Evolutionary conservation across 2,888 invertebrate genomes (phyloP), one percentile per base, ranked within the genome.

Genomic region (Mallateleia sp.): DNA sequence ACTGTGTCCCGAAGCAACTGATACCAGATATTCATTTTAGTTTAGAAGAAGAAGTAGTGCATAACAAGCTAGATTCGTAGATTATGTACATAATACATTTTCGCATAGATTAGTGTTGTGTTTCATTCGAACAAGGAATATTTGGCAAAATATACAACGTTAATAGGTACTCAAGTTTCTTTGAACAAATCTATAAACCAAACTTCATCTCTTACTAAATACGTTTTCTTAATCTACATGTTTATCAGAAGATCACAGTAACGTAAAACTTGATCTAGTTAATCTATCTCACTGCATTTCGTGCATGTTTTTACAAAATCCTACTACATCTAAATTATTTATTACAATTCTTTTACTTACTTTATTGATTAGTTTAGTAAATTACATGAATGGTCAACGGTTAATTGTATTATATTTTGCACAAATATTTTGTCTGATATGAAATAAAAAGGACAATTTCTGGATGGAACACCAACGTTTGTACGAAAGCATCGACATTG

Each of bases 101-200:
- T 24, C 60, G 47, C 60, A 47, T 42, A 64, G 28, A 64, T 4
- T 47, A 56, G 45, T 24, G 52, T 25, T 18, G 45, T 54, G 69
- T 69, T 79, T 79, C 78, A 79, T 69, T 69, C 60, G 20, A 66
- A 32, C 50, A 62, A 47, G 34, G 32, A 60, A 60, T 79, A 79
- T 79, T 79, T 79, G 78, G 67, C 78, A 79, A 79, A 79, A 79
- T 79, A 79, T 69, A 66, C 50, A 14, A 42, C 15, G 42, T 42
- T 42, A 6, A 6, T 42, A 42, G 42, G 15, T n/a, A n/a, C n/a
- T n/a, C n/a, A n/a, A n/a, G n/a, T n/a, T n/a, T n/a, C n/a, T n/a
- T n/a, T n/a, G n/a, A n/a, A n/a, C n/a, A n/a, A n/a, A n/a, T n/a
- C n/a, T n/a, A n/a, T n/a, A n/a, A n/a, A n/a, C n/a, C n/a, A n/a